Percentiles rank a stretch among this genome's conserved stretches.
phyloP scores from a whole-genome alignment of 2,797 vertebrate species.

The Diceros bicornis region DNA sequence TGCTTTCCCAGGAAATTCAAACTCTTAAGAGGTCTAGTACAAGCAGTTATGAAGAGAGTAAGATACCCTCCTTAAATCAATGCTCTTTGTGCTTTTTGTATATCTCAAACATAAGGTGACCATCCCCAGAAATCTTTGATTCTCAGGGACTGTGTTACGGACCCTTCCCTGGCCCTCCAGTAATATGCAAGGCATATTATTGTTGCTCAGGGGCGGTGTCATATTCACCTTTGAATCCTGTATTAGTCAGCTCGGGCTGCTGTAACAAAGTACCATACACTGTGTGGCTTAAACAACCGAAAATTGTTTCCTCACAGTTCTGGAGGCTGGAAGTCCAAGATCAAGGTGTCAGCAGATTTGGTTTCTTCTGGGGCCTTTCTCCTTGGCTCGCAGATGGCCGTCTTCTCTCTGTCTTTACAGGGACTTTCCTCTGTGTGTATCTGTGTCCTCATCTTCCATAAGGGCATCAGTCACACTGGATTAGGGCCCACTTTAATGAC shows the following conservation, averaged over 20 bases:
- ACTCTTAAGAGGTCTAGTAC: conserved; percentile 94
- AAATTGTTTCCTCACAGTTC: background rate
- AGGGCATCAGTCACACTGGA: background rate
- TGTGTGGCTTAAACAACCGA: background rate
- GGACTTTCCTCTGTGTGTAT: background rate
- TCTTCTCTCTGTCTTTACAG: background rate
- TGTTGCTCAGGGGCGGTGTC: background rate
- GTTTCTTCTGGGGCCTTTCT: background rate
- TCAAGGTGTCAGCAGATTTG: background rate
- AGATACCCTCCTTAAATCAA: conserved; percentile 85
- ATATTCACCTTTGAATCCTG: background rate
- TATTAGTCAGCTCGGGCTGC: background rate
- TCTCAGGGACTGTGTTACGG: background rate
- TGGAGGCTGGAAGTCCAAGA: background rate
- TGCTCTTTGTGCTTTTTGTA: background rate
- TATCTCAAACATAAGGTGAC: accelerated
- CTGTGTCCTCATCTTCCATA: background rate
- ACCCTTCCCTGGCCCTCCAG: background rate
- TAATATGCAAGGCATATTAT: background rate
- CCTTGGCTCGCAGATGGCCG: background rate
- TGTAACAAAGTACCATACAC: background rate
- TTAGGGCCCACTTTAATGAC: background rate
- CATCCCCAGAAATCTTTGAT: background rate
- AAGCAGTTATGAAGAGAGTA: conserved; percentile 96
- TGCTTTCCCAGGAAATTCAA: conserved; percentile 96